These are phyloP conservation scores for Cairina moschata DNA, from an alignment of 2,113 vertebrate species.

Conservation along the genomic window DNA sequence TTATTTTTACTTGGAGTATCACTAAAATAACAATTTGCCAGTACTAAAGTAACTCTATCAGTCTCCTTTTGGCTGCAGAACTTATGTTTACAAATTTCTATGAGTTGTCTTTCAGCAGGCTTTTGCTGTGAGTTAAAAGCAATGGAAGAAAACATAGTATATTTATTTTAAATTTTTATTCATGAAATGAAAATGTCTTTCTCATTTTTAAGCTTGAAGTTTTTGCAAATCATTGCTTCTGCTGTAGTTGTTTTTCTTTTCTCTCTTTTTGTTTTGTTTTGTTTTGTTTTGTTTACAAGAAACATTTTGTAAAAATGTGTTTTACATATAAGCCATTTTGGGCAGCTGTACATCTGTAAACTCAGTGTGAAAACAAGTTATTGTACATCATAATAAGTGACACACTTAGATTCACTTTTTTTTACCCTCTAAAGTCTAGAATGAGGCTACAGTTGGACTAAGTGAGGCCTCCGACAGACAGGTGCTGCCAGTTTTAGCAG, in stretches of 20 bases:
- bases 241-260: no score
- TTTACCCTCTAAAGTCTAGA: background rate
- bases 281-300: background rate
- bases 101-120: background rate
- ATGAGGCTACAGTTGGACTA: background rate
- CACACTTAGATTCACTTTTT: background rate
- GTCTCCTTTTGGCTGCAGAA: background rate
- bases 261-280: no score
- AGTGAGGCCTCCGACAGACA: background rate
- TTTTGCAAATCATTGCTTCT: background rate
- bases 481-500: background rate
- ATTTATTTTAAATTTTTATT: background rate
- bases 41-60: background rate
- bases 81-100: background rate
- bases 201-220: background rate
- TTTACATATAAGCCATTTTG: background rate
- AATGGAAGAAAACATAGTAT: background rate
- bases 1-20: background rate
- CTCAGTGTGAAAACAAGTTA: background rate
- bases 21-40: background rate
- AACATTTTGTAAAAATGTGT: background rate
- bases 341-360: background rate
- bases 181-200: background rate
- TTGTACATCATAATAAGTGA: background rate
- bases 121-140: background rate